A percentile compares a stretch with the other conserved stretches of the same genome.
These are phyloP conservation scores for Gonioctena quinquepunctata DNA, from an alignment of 1,140 invertebrate genomes.

Conservation along the genomic window DNA sequence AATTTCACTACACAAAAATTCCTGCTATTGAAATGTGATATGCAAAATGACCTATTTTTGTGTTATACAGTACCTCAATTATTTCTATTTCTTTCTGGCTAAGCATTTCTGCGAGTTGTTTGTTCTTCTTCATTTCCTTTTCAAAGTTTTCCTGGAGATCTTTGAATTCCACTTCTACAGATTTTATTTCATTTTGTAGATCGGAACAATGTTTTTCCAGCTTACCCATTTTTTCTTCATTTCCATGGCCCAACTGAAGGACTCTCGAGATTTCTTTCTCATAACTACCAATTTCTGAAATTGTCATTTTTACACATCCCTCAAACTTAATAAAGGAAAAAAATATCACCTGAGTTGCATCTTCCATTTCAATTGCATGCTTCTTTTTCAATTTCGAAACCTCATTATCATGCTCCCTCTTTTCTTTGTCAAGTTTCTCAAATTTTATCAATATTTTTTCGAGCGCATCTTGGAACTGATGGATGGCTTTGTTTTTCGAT, in stretches of 20 bases:
- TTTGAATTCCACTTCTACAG: conserved; percentile 57
- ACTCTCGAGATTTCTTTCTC: conserved; percentile 70
- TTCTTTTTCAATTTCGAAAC: conserved; percentile 39
- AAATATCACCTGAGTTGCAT: conserved; percentile 38
- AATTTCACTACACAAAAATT: too few relatives aligned
- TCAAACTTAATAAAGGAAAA: too few relatives aligned
- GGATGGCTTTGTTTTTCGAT: conserved; percentile 71
- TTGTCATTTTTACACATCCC: too few relatives aligned
- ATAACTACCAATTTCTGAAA: conserved; percentile 61
- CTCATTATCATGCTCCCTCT: conserved; percentile 33
- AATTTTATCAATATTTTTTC: conserved; percentile 47
- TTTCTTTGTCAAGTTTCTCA: conserved; percentile 47
- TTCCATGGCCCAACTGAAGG: conserved; percentile 66
- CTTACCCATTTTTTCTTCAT: conserved; percentile 65
- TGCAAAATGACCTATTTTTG: too few relatives aligned
- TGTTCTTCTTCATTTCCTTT: conserved; percentile 58
- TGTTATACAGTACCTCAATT: conserved; percentile 57
- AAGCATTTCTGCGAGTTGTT: conserved; percentile 59
- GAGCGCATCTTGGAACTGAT: conserved; percentile 65
- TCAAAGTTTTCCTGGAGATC: conserved; percentile 58
- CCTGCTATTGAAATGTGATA: too few relatives aligned
- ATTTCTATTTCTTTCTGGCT: conserved; percentile 59
- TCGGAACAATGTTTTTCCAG: conserved; percentile 43
- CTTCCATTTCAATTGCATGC: conserved; percentile 43
- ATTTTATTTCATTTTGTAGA: conserved; percentile 50